Percentiles rank a stretch among this genome's conserved stretches.
Evolutionary conservation across 1,140 invertebrate species (phyloP).

Genomic region (Ephestia elutella): DNA sequence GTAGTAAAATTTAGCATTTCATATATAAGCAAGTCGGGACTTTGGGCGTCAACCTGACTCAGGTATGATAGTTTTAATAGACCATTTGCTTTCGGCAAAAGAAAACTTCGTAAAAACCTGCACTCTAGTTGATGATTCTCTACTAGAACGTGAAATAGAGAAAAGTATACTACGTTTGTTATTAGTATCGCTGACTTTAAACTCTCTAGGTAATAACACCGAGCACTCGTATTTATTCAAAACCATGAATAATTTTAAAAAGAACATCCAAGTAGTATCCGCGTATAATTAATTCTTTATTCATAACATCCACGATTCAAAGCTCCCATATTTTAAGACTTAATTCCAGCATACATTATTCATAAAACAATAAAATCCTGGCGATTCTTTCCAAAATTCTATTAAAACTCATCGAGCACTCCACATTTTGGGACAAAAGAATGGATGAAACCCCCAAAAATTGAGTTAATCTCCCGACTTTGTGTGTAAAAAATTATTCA

Average conservation of each 20-base stretch:
- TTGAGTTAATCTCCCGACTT: background rate
- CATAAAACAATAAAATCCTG: background rate
- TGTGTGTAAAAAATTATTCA: background rate
- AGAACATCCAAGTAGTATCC: background rate
- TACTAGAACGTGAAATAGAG: no score
- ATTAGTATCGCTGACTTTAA: no score
- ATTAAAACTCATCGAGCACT: background rate
- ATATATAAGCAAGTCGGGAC: no score
- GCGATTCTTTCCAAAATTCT: background rate
- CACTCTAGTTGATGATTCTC: no score
- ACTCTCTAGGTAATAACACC: no score
- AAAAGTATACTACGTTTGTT: no score
- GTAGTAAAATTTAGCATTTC: background rate
- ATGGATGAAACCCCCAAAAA: background rate
- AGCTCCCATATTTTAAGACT: background rate
- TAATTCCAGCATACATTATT: background rate
- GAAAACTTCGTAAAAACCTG: no score
- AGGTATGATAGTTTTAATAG: no score
- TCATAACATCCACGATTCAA: background rate
- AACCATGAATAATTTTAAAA: background rate
- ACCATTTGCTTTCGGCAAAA: no score
- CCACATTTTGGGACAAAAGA: background rate
- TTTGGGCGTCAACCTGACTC: no score
- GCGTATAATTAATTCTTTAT: background rate
- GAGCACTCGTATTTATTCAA: no score